Base-by-base conservation (phyloP, 2,888 invertebrate genomes). In the Ophion costatus region DNA sequence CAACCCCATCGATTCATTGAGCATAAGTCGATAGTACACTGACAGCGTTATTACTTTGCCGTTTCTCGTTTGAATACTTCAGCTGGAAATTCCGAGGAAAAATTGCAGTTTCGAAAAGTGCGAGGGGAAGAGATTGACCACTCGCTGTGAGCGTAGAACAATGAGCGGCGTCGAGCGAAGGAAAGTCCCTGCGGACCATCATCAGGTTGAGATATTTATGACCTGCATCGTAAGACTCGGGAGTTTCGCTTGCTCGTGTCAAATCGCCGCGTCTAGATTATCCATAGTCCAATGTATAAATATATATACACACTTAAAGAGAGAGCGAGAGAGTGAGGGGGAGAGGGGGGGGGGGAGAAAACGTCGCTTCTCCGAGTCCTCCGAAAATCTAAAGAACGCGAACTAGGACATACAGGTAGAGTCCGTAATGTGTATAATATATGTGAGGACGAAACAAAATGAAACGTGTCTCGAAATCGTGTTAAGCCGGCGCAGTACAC, bases 201-300 rank as follows among this genome's bases (percentile, higher is more conserved):
- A 75, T 79, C 51, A 81, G 86, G 80, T 69, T 80, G 87, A 88
- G 84, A 83, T 89, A 91, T 90, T 90, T 91, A 91, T 87, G 89
- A 87, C 82, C 75, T 63, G 45, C 83, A 73, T 82, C 82, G 80
- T 76, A 83, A 88, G 89, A 88, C 88, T 89, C 90, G 86, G 75
- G 83, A 84, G 86, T 85, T 86, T 86, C 80, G 79, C 79, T 59
- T 51, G 81, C 73, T 63, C 80, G 71, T 80, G 74, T 76, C 84
- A 80, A 83, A 63, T 64, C 70, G 45, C 73, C 63, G 70, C 56
- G 82, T 66, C 61, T 64, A 73, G 84, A 78, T 84, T 75, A 84
- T 75, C 69, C 45, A 45, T 22, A 61, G 42, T 22, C 42, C 38
- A 24, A 59, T 69, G 29, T 69, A 42, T 57, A 33, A 17, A 57